These are phyloP conservation scores for Syngnathoides biaculeatus DNA, from an alignment of 2,113 vertebrate genomes.

Conservation along the genomic window DNA sequence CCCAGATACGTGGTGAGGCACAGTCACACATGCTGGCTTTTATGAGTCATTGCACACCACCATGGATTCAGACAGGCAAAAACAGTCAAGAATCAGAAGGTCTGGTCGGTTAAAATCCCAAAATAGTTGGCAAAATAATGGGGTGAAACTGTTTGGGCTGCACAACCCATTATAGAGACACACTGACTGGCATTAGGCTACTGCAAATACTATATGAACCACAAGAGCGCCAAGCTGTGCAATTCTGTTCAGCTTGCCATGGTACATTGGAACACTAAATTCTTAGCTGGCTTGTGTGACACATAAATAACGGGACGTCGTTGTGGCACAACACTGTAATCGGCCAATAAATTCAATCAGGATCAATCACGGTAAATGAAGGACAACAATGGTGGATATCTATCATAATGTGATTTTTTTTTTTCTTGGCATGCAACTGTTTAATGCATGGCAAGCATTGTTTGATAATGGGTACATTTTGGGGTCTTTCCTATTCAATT, in stretches of 20 bases:
- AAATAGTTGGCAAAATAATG: not conserved
- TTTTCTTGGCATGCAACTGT: not conserved
- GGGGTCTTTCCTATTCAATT: too few species aligned
- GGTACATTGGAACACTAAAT: not conserved
- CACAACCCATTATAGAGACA: not conserved
- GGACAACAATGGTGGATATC: not conserved
- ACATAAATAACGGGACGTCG: not conserved
- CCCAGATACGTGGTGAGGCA: constrained; percentile 53
- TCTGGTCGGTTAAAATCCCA: not conserved
- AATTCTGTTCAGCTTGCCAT: not conserved
- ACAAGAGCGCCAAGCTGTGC: not conserved
- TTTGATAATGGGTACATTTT: too few species aligned
- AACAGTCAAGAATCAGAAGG: not conserved
- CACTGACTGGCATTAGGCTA: not conserved
- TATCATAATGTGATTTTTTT: not conserved
- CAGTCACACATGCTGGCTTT: constrained; percentile 37
- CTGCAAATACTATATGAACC: not conserved
- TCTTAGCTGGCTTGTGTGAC: not conserved
- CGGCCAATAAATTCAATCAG: not conserved
- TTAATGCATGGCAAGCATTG: not conserved
- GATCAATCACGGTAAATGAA: not conserved
- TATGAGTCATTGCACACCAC: constrained; percentile 5
- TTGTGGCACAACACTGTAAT: not conserved
- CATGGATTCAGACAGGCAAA: not conserved
- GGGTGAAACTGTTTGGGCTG: not conserved